Conservation (phyloP, 2,888 invertebrate genomes). For the Deilephila porcellus region DNA sequence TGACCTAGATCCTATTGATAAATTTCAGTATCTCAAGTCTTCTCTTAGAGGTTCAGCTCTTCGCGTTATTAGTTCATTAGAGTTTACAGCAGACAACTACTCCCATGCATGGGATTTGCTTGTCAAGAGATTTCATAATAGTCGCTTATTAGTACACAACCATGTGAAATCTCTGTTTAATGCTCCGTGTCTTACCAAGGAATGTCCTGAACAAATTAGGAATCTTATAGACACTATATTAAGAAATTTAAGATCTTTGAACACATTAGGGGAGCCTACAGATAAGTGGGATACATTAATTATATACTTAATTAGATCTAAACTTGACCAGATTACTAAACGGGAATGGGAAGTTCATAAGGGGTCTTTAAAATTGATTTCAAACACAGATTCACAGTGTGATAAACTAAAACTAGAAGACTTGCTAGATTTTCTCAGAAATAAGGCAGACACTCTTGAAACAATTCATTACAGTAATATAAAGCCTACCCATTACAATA, state of each 20-base stretch:
- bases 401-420: neutral
- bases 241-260: conserved; percentile 34
- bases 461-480: neutral
- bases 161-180: conserved; percentile 36
- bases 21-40: neutral
- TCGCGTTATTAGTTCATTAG: neutral
- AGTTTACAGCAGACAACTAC: neutral
- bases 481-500: too few relatives aligned
- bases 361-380: conserved; percentile 9
- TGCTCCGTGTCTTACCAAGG: conserved; percentile 33
- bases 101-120: neutral
- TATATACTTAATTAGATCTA: conserved; percentile 32
- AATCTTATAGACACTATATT: conserved; percentile 31
- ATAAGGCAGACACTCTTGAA: neutral
- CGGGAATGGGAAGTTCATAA: conserved; percentile 37
- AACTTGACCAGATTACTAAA: conserved; percentile 32
- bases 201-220: conserved; percentile 14
- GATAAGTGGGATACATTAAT: conserved; percentile 35
- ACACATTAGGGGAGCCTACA: conserved; percentile 32
- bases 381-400: neutral
- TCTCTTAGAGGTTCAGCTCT: neutral
- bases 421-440: neutral
- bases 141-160: conserved; percentile 33
- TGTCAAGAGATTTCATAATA: conserved; percentile 34
- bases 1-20: neutral